Base-by-base conservation (phyloP, 2,113 vertebrate genomes). In the Geothlypis trichas region DNA sequence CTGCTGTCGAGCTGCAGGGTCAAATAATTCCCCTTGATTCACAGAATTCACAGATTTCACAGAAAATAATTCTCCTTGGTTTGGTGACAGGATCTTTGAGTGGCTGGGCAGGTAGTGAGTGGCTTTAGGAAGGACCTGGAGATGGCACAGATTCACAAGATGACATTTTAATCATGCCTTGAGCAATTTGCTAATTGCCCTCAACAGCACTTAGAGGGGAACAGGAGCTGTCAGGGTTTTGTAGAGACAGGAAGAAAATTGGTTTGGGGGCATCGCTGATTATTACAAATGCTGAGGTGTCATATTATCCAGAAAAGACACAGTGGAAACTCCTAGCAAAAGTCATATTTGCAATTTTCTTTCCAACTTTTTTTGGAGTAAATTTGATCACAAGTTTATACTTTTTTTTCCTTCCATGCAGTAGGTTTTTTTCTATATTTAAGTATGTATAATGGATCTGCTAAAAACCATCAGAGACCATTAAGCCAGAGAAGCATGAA, bases 401-500 rank as follows among this genome's bases (percentile, higher is more conserved):
- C 24, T 58, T 74, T 2, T 58, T 69, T 91, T 82, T 44, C 39
- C 42, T 39, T 62, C 58, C 69, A 88, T 88, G 77, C 82, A 81
- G 65, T 44, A 84, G 15, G 3, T 96, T 96, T 94, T 96, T 94
- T 96, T 81, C 90, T 95, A 75, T 94, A 73, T 94, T 92, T 95
- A 97, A 97, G 87, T 96, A 95, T 78, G 91, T 95, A 90, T 88
- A 97, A 94, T 91, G 67, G 83, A 94, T 97, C 95, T 95, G 90
- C 96, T 89, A 82, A 94, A 92, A 94, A 94, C 74, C 96, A 96
- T 85, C 93, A 94, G 95, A 97, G 93, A 94, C 97, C 92, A 96
- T 97, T 97, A 98, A 98, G 91, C 55, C 91, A 97, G 24, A 47
- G 97, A 97, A 97, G 97, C 97, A 97, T 97, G 97, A 97, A 98